Percentiles rank a stretch among this genome's conserved stretches.
phyloP scores from a whole-genome alignment of 2,113 vertebrate genomes.

The Ciconia maguari region DNA sequence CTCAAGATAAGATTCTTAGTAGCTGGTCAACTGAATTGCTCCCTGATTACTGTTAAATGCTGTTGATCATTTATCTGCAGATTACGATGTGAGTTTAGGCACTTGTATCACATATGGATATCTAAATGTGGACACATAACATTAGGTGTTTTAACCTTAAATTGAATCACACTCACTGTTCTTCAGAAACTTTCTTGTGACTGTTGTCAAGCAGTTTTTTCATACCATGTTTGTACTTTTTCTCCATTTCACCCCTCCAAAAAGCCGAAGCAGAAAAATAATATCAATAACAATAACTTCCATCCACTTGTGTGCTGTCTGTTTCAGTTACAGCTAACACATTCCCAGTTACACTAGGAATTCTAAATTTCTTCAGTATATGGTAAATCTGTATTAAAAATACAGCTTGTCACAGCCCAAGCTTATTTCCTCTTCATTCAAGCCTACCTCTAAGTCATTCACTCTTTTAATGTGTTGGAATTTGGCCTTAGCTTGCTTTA shows the following conservation, averaged over 20 bases:
- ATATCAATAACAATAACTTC: not conserved
- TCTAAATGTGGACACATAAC: not conserved
- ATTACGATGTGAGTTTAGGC: not conserved
- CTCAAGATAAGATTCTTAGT: not conserved
- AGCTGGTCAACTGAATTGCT: not conserved
- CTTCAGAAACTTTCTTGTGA: not conserved
- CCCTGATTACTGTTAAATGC: not conserved
- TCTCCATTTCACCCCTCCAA: not conserved
- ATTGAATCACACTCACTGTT: not conserved
- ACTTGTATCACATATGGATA: not conserved
- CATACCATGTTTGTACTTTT: not conserved
- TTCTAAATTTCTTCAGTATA: not conserved
- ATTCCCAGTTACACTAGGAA: not conserved
- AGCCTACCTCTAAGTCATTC: not conserved
- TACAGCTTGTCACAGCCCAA: not conserved
- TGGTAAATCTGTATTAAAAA: not conserved
- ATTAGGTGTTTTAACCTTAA: not conserved
- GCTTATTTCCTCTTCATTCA: not conserved
- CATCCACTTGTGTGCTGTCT: not conserved
- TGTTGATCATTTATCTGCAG: not conserved
- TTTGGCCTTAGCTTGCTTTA: not conserved
- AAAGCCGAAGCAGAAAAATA: not conserved
- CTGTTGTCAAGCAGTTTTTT: not conserved
- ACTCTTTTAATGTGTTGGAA: not conserved
- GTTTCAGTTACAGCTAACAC: not conserved